phyloP scores from a whole-genome alignment of 2,888 invertebrate species.

The Ophraella communa region DNA sequence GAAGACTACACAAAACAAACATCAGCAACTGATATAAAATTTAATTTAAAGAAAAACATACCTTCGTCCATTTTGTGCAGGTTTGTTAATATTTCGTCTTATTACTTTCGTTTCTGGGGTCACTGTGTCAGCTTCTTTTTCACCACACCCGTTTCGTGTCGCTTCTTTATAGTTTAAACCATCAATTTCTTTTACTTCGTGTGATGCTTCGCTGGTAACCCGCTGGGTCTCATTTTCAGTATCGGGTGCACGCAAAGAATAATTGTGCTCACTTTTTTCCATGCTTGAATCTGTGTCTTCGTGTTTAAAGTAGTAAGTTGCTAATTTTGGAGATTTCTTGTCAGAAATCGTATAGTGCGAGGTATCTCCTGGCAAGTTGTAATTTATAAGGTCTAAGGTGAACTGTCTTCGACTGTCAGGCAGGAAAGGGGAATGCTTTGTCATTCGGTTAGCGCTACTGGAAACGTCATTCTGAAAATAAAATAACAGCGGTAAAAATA shows the following conservation, averaged over 20 bases:
- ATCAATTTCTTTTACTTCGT: background rate
- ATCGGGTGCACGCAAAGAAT: slow-evolving; percentile 34
- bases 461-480: slow-evolving; percentile 46
- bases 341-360: slow-evolving; percentile 66
- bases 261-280: slow-evolving; percentile 60
- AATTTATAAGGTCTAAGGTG: slow-evolving; percentile 18
- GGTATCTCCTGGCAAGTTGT: slow-evolving; percentile 47
- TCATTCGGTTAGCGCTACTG: slow-evolving; percentile 48
- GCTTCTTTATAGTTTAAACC: background rate
- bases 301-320: slow-evolving; percentile 85
- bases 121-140: background rate
- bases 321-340: slow-evolving; percentile 81
- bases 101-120: slow-evolving; percentile 22
- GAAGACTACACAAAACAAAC: slow-evolving; percentile 37
- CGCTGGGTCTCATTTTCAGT: slow-evolving; percentile 47
- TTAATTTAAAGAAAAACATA: background rate
- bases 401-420: slow-evolving; percentile 22
- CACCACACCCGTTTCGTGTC: slow-evolving; percentile 65
- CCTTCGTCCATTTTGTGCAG: slow-evolving; percentile 7
- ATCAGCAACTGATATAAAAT: background rate
- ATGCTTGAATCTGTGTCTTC: slow-evolving; percentile 86
- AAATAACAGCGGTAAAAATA: slow-evolving; percentile 6
- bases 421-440: slow-evolving; percentile 38
- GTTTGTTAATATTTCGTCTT: slow-evolving; percentile 19
- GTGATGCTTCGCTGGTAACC: background rate